Conservation (phyloP, 2,797 vertebrate species). For the Rhincodon typus region DNA sequence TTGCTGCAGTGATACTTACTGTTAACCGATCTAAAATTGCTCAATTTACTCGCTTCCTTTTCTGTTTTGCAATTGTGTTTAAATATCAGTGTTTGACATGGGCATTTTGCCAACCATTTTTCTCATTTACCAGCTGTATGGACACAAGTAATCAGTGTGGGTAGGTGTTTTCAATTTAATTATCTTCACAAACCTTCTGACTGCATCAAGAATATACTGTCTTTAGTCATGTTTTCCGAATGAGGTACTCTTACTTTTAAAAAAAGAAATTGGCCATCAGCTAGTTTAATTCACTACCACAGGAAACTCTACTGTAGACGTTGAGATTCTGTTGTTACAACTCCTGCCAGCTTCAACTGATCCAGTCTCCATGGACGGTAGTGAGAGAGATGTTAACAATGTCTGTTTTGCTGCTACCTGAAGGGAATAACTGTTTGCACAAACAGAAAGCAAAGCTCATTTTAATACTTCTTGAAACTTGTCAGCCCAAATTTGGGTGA, state of each 20-base stretch:
- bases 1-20: neutral
- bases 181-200: neutral
- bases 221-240: neutral
- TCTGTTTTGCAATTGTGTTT: neutral
- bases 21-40: neutral
- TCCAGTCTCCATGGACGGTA: neutral
- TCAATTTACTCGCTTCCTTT: neutral
- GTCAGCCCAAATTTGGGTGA: neutral
- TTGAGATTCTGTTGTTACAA: neutral
- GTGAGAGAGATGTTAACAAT: neutral
- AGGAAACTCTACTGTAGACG: neutral
- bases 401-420: neutral
- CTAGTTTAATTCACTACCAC: neutral
- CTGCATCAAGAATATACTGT: neutral
- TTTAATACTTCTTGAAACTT: neutral
- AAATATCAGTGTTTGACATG: neutral
- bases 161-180: neutral
- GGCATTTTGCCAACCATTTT: neutral
- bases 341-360: neutral
- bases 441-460: neutral
- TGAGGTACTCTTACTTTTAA: neutral
- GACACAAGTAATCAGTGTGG: neutral
- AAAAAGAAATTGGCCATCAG: neutral
- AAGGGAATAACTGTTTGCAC: neutral
- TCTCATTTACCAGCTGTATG: neutral